A percentile compares a stretch with the other conserved stretches of the same genome.
phyloP scores from a whole-genome alignment of 1,140 invertebrate species.

The Colletes gigas region DNA sequence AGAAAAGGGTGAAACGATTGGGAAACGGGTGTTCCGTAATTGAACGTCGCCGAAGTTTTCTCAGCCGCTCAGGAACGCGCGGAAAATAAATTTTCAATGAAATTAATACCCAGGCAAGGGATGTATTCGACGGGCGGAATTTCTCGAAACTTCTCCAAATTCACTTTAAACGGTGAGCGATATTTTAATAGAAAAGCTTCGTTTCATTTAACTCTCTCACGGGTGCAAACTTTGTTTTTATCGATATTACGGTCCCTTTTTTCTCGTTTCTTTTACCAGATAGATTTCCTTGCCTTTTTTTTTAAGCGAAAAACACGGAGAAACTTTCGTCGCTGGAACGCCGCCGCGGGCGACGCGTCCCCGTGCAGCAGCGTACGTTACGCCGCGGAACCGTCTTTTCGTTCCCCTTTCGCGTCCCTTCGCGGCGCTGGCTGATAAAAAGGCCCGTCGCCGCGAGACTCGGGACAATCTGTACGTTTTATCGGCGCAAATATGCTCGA shows the following conservation, averaged over 20 bases:
- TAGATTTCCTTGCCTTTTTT: neutral
- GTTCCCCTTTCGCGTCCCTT: neutral
- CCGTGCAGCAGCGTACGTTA: constrained; percentile 57
- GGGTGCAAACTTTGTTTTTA: constrained; percentile 23
- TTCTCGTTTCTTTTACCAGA: neutral
- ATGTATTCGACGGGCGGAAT: neutral
- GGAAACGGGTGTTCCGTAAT: constrained; percentile 14
- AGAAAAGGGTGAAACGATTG: neutral
- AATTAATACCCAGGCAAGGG: constrained; percentile 16
- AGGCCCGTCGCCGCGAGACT: constrained; percentile 43
- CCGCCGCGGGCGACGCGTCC: constrained; percentile 22
- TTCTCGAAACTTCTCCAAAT: constrained; percentile 25
- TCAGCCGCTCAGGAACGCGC: neutral
- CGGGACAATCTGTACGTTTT: constrained; percentile 61
- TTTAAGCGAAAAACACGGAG: constrained; percentile 26
- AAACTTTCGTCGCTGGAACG: constrained; percentile 17
- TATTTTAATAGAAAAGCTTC: constrained; percentile 33
- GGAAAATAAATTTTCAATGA: constrained; percentile 23
- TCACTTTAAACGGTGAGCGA: neutral
- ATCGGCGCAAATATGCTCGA: constrained; percentile 57
- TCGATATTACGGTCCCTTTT: neutral
- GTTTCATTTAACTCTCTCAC: constrained; percentile 11
- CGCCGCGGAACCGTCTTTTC: constrained; percentile 44
- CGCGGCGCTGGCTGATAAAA: constrained; percentile 49
- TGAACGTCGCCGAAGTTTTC: constrained; percentile 37